Base-by-base conservation (phyloP, 2,113 vertebrate species). In the Columba janthina region DNA sequence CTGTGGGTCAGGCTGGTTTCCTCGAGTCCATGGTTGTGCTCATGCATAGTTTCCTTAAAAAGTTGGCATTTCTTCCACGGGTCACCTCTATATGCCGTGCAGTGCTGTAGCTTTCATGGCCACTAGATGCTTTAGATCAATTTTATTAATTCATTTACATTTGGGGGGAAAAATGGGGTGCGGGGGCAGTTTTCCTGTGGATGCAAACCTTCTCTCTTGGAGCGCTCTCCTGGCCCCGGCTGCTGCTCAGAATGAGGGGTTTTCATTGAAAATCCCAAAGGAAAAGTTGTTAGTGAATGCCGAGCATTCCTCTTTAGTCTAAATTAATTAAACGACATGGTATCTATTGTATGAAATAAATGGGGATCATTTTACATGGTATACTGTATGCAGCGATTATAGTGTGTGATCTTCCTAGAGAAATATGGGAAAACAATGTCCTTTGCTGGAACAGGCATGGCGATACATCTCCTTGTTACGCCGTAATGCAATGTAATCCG, bases 261-360 rank as follows among this genome's bases (percentile, higher is more conserved):
- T 96, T 95, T 86, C 97, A 95, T 96, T 91, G 89, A 6, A 90
- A 42, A 85, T 85, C 97, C 97, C 97, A 88, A 86, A 97, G 98
- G 97, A 78, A 80, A 95, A 80, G 94, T 75, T 91, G 91, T 82
- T 94, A 93, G 91, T 65, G 95, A 94, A 91, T 83, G 82, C 73
- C 88, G 94, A 97, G 96, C 92, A 32, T 91, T 96, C 93, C 95
- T 92, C 96, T 95, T 97, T 92, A 97, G 96, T 92, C 94, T 88
- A 97, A 97, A 98, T 97, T 97, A 97, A 98, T 98, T 97, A 97
- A 96, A 96, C 25, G 60, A 97, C 96, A 96, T 82, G 6, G 17
- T 72, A 93, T 90, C 94, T 90, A 93, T 96, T 97, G 94, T 94
- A 34, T 16, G 60, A 90, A 97, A 97, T 90, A 97, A 97, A 96